Evolutionary conservation across 2,113 vertebrate species (phyloP), one percentile per base, ranked within the genome.

Genomic region (Microtus pennsylvanicus): DNA sequence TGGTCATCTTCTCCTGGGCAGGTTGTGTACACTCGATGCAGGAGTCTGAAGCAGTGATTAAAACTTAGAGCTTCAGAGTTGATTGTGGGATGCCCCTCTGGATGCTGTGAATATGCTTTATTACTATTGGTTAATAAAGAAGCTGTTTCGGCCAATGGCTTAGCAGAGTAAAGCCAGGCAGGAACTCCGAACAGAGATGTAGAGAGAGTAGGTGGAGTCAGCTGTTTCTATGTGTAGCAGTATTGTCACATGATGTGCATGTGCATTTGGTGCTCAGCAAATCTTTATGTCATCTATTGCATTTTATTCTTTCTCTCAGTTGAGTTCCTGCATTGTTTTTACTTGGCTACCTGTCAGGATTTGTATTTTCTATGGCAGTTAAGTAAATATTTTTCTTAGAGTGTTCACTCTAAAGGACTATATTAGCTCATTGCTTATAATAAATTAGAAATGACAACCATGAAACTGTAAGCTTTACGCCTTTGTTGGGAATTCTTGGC

Each of bases 401-500:
- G 38, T 89, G 50, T 45, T 91, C 42, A 11, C 42, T 47, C 74
- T 78, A 87, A 93, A 42, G 24, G 7, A 78, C 3, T 81, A 26
- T 26, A 88, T 35, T 86, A 69, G 61, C 38, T 82, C 45, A 74
- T 91, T 75, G 83, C 47, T 85, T 89, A 14, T 72, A 69, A 58
- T 81, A 80, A 70, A 81, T 87, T 74, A 50, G 81, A 96, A 94
- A 45, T 45, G 52, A 58, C 70, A 75, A 24, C 61, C 21, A 9
- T 7, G 35, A 83, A 78, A 17, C 82, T 91, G 5, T 77, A 86
- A 80, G 22, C 74, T 55, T 93, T 87, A 61, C 55, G 70, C 78
- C 89, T 94, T 95, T 89, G 78, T 7, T n/a, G 61, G 14, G 14
- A 35, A 74, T 74, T 94, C 80, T 70, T 87, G 74, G 65, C 38